Conservation (phyloP, 2,797 vertebrate species). For the Chelon labrosus region DNA sequence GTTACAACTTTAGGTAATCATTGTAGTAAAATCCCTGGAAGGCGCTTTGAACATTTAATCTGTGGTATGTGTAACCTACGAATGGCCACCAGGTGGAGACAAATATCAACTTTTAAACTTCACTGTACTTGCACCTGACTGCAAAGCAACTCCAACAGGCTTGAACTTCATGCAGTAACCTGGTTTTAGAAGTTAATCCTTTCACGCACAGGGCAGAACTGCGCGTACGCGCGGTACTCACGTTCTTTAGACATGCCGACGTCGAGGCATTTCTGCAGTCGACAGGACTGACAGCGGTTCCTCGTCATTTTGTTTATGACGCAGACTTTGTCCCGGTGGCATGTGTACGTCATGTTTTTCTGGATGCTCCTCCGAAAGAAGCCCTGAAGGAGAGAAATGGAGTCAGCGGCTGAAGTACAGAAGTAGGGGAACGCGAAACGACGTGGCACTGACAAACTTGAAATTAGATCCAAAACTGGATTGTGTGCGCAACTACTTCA, state of each 20-base stretch:
- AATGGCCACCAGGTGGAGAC: conserved; percentile 54
- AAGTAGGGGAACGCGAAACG: background rate
- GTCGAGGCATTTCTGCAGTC: conserved; percentile 97
- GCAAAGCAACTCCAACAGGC: background rate
- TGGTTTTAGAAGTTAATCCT: background rate
- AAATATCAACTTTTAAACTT: conserved; percentile 16
- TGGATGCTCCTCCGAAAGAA: conserved; percentile 98
- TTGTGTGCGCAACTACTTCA: background rate
- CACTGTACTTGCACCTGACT: background rate
- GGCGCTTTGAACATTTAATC: background rate
- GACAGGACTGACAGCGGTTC: conserved; percentile 98
- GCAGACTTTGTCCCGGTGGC: conserved; percentile 96
- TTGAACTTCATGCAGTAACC: background rate
- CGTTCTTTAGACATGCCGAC: conserved; percentile 99
- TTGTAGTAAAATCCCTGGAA: background rate
- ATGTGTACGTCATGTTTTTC: conserved; percentile 99
- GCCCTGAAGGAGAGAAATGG: conserved; percentile 81
- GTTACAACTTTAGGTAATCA: too few relatives aligned
- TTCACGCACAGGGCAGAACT: background rate
- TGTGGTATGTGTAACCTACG: background rate
- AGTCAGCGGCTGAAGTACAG: background rate
- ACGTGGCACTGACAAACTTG: background rate
- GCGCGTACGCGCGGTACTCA: conserved; percentile 81
- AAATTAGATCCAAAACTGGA: background rate
- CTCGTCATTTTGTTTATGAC: conserved; percentile 98